These are phyloP conservation scores for Gopherus evgoodei DNA, from an alignment of 2,113 vertebrate species.

Conservation along the genomic window DNA sequence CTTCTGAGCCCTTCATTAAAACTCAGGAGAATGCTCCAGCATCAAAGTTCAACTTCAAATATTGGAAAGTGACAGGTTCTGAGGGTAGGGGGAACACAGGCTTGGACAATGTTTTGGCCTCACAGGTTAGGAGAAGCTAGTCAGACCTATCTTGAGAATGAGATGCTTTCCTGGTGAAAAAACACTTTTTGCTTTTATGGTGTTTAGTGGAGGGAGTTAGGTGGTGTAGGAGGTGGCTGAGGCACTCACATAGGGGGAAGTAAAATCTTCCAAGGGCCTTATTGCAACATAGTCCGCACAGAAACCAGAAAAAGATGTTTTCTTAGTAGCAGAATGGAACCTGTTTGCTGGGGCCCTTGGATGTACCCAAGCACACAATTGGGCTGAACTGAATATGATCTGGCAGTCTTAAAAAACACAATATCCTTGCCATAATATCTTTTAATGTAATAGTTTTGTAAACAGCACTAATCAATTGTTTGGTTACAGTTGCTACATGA, in stretches of 20 bases:
- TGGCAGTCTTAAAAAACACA: neutral
- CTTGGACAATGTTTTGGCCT: neutral
- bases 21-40: neutral
- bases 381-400: neutral
- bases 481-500: neutral
- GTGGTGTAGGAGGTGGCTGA: neutral
- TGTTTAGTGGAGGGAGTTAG: neutral
- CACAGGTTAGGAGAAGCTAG: neutral
- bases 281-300: neutral
- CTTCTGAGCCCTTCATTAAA: neutral
- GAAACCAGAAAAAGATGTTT: neutral
- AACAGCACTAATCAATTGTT: neutral
- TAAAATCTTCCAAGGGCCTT: neutral
- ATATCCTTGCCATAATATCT: neutral
- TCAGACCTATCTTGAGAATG: neutral
- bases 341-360: neutral
- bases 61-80: neutral
- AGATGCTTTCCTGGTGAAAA: neutral
- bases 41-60: neutral
- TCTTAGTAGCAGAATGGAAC: neutral
- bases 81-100: neutral
- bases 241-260: neutral
- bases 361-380: neutral
- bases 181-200: neutral
- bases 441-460: neutral